Base-by-base conservation (phyloP, 2,113 vertebrate genomes). In the Taurulus bubalis region DNA sequence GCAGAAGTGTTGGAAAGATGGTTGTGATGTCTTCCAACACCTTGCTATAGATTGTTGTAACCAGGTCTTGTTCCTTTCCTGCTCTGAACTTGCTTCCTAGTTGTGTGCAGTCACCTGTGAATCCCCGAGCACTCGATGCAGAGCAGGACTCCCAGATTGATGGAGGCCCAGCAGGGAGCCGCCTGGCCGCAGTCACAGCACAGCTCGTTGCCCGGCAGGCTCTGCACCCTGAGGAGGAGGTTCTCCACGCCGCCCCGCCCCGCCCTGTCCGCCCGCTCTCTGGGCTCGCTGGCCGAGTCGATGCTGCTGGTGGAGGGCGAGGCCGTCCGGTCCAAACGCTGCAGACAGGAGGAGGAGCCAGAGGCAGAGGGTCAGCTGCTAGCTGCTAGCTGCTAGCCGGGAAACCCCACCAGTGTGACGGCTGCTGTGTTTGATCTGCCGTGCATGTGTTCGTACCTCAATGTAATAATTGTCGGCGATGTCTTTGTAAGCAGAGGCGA, bases 41-140 rank as follows among this genome's bases (percentile, higher is more conserved):
- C 40, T 45, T 16, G 16, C 30, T 32, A 32, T 32, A 32, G 30
- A 32, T n/a, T n/a, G n/a, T n/a, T n/a, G n/a, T n/a, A n/a, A n/a
- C n/a, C n/a, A n/a, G n/a, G n/a, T n/a, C n/a, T n/a, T n/a, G n/a
- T n/a, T n/a, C n/a, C n/a, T n/a, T n/a, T n/a, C n/a, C n/a, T n/a
- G n/a, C n/a, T n/a, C n/a, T n/a, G n/a, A 32, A 32, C 30, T 4
- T 32, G 30, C 16, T 1, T 3, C 24, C 42, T 15, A 0, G 9
- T 2, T 4, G 34, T 38, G 20, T 30, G 16, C 10, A 47, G 22
- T 70, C 75, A 91, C 86, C 89, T 91, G 76, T 93, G 91, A 60
- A 93, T 91, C 51, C 98, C 98, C 0, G 98, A 99, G 92, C 98
- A 99, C 92, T 99, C 98, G 1, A 99, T 99, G 89, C 98, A 99